phyloP scores from a whole-genome alignment of 2,797 vertebrate genomes.

The Xerus rutilus region DNA sequence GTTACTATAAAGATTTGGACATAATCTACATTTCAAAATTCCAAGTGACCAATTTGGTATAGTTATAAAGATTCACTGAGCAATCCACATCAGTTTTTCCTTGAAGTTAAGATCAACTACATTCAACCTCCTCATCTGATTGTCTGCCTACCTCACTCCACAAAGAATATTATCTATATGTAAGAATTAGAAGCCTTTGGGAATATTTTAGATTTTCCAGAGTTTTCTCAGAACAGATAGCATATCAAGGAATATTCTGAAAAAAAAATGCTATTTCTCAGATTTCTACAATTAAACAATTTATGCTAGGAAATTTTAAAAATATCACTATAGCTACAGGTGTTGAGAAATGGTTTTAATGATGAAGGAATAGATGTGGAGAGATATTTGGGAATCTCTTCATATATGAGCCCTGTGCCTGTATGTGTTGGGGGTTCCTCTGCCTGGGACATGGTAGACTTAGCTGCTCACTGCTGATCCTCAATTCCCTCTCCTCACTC shows the following conservation, averaged over 20 bases:
- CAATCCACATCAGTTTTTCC: not conserved
- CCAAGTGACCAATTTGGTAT: slow-evolving; percentile 62
- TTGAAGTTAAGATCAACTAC: not conserved
- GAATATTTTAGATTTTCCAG: not conserved
- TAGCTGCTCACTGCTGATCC: not conserved
- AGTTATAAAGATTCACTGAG: slow-evolving; percentile 36
- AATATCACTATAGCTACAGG: not conserved
- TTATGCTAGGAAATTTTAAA: not conserved
- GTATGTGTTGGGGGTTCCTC: not conserved
- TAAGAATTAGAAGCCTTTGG: not conserved
- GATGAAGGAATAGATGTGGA: not conserved
- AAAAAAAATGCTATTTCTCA: not conserved
- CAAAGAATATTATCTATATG: not conserved
- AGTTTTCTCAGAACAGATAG: not conserved
- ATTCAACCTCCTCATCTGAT: not conserved
- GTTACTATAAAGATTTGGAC: slow-evolving; percentile 28
- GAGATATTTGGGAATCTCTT: not conserved
- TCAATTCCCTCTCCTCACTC: not conserved
- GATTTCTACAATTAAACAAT: not conserved
- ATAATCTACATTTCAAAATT: slow-evolving; percentile 67
- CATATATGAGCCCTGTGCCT: not conserved
- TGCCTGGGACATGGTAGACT: not conserved
- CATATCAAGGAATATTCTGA: not conserved
- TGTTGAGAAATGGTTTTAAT: not conserved
- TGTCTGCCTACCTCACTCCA: not conserved